Evolutionary conservation across 2,797 vertebrate species (phyloP).

Genomic region (Lates japonicus): DNA sequence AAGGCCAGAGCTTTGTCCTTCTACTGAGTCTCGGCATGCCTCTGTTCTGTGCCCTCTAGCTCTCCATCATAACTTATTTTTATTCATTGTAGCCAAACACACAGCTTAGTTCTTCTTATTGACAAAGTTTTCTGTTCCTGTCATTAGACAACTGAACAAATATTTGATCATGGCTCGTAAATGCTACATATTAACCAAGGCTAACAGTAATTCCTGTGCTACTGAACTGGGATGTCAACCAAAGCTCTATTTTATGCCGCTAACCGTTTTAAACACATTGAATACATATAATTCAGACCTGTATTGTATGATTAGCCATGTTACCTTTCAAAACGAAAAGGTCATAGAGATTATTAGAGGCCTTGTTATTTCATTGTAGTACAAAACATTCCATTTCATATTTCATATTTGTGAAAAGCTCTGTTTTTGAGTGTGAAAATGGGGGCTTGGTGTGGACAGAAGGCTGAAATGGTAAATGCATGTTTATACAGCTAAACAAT

Average conservation of each 20-base stretch:
- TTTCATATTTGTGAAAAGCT: neutral
- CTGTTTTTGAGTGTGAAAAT: neutral
- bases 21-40: neutral
- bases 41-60: neutral
- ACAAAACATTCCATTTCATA: neutral
- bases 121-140: conserved; percentile 10
- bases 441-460: neutral
- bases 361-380: neutral
- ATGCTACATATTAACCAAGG: neutral
- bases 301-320: fast-evolving
- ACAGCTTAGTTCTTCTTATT: neutral
- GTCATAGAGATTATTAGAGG: neutral
- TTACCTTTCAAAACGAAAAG: neutral
- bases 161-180: conserved; percentile 14
- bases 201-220: conserved; percentile 14
- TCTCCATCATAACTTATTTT: neutral
- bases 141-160: conserved; percentile 21
- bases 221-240: neutral
- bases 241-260: neutral
- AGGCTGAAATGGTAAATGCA: neutral
- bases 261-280: neutral
- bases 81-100: conserved; percentile 2
- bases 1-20: neutral
- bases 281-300: neutral
- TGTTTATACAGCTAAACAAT: neutral